A percentile compares a stretch with the other conserved stretches of the same genome.
Conservation (phyloP, 2,797 vertebrate genomes). For the Uromys caudimaculatus region DNA sequence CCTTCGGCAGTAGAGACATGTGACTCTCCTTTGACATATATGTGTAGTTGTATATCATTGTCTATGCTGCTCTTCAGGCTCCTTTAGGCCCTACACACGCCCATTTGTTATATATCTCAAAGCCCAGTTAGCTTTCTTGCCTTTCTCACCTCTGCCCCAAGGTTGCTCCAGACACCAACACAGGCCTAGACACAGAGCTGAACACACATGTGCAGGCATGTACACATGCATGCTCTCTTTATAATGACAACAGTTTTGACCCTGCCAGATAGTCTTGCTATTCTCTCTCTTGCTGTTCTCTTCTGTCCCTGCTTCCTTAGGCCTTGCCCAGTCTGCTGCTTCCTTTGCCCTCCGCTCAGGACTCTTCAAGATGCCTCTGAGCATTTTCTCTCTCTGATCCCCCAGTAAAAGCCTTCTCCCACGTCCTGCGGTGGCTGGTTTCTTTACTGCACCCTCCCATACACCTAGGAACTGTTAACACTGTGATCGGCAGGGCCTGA, state of each 20-base stretch:
- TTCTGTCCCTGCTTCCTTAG: neutral
- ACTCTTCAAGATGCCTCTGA: neutral
- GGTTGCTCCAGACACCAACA: neutral
- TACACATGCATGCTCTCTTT: neutral
- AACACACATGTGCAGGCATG: neutral
- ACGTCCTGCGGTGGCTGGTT: neutral
- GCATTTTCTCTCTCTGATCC: neutral
- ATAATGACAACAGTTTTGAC: too few species aligned
- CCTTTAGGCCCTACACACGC: neutral
- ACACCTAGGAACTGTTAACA: neutral
- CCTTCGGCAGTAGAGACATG: neutral
- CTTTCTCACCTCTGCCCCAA: neutral
- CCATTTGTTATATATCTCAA: too few species aligned
- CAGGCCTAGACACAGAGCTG: neutral
- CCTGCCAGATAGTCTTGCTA: too few species aligned
- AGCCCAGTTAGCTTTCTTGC: neutral
- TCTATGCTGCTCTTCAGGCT: neutral
- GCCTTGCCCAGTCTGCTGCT: neutral
- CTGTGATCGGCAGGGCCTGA: neutral
- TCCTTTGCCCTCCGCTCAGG: neutral
- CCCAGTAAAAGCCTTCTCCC: neutral
- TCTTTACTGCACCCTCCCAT: too few species aligned
- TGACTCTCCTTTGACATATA: neutral
- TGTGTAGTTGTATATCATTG: too few species aligned
- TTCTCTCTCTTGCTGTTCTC: neutral